These are phyloP conservation scores for Aricia artaxerxes DNA, from an alignment of 2,888 invertebrate genomes.

Conservation along the genomic window DNA sequence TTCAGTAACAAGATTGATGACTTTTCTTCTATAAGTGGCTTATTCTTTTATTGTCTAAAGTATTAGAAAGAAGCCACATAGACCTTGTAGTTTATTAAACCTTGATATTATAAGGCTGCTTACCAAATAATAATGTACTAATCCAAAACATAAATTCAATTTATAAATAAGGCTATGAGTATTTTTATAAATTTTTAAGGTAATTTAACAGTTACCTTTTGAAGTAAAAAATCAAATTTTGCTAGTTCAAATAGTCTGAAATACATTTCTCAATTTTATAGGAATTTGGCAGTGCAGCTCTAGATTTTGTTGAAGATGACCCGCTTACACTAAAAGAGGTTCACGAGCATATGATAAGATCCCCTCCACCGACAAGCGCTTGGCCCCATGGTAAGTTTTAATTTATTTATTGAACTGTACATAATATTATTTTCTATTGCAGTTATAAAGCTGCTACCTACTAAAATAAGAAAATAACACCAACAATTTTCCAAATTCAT, in stretches of 20 bases:
- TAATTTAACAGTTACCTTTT: too few species aligned
- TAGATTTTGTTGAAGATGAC: slow-evolving; percentile 82
- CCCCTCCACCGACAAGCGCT: slow-evolving; percentile 87
- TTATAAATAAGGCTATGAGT: neutral
- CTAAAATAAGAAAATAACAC: neutral
- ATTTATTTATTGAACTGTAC: neutral
- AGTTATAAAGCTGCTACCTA: neutral
- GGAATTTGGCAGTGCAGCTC: slow-evolving; percentile 75
- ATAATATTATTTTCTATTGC: neutral
- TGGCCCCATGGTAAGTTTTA: slow-evolving; percentile 82
- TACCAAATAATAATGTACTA: neutral
- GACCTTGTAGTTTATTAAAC: neutral
- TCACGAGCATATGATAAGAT: slow-evolving; percentile 90
- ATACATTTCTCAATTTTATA: slow-evolving; percentile 47
- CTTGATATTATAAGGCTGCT: neutral
- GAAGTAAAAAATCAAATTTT: too few species aligned
- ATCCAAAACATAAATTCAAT: neutral
- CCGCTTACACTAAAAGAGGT: slow-evolving; percentile 88
- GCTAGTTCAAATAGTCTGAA: neutral
- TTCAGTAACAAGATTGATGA: neutral
- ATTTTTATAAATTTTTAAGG: neutral
- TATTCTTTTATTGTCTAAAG: neutral
- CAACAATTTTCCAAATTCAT: neutral
- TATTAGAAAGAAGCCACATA: neutral
- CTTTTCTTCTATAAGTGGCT: neutral